phyloP scores from a whole-genome alignment of 2,113 vertebrate species.

The Chaenogobius annularis region DNA sequence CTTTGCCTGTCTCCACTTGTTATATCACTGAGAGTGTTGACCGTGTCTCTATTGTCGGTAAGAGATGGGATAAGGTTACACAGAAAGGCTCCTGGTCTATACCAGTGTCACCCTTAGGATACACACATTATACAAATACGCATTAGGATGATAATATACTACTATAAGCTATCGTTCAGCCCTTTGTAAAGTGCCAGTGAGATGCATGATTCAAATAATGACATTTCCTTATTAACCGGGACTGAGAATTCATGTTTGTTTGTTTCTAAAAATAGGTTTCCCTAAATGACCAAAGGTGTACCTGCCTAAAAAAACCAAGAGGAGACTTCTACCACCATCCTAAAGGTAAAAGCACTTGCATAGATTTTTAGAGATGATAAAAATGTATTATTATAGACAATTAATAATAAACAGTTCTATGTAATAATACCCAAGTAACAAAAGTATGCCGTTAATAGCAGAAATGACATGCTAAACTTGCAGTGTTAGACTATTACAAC shows the following conservation, averaged over 20 bases:
- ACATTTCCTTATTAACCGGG: background rate
- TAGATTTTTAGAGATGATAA: background rate
- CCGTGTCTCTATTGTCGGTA: conserved; percentile 57
- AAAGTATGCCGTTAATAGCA: no score
- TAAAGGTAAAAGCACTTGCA: conserved; percentile 43
- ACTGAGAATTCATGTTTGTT: background rate
- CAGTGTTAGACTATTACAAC: no score
- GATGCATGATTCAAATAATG: no score
- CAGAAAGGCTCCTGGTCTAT: conserved; percentile 13
- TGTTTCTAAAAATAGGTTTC: conserved; percentile 3
- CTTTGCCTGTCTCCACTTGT: conserved; percentile 16
- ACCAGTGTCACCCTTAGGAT: conserved; percentile 15
- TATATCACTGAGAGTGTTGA: conserved; percentile 31
- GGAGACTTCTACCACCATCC: conserved; percentile 16
- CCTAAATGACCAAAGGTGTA: conserved; percentile 13
- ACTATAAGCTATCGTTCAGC: no score
- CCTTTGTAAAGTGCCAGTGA: no score
- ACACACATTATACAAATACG: no score
- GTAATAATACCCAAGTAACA: no score
- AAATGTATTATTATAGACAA: no score
- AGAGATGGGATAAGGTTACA: conserved; percentile 54
- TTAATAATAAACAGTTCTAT: no score
- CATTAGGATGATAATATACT: background rate
- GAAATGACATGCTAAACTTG: no score
- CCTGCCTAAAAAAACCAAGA: conserved; percentile 4